Evolutionary conservation across 2,888 invertebrate species (phyloP), one percentile per base, ranked within the genome.

Genomic region (Dynastes hyllus): DNA sequence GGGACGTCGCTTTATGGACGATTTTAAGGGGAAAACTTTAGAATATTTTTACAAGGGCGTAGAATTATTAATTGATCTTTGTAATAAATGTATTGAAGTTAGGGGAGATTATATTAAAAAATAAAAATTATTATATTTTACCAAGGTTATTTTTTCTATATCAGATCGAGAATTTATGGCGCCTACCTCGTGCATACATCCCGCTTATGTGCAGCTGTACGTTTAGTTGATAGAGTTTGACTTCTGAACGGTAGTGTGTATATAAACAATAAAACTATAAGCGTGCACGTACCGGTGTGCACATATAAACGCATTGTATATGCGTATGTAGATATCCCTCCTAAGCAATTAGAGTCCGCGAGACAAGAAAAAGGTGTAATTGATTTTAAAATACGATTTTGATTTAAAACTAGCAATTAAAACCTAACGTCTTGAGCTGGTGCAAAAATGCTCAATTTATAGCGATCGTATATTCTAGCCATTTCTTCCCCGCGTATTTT

Each of bases 351-450:
- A 6, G 37, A 29, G 37, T 16, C 37, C 53, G 11, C 50, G 16
- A 58, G 71, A 71, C 71, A 71, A 71, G 71, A 71, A 70, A 69
- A 61, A 61, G 70, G 61, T 69, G 78, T 78, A 78, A 78, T 78
- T 78, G 78, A 78, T 78, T 69, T 70, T 70, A 69, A 78, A 78
- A 69, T 78, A 78, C 63, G 78, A 69, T 78, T 78, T 69, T 78
- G 78, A 78, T 78, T 78, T 78, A 69, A 78, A 78, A 78, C 78
- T 70, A 45, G 70, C 78, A 78, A 78, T 78, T 78, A 78, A 78
- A 55, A 71, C 61, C 22, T 51, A 50, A 29, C 51, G 55, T 37
- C 55, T 55, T 55, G 8, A 70, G 69, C 29, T 13, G 53, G 51
- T 58, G 29, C 61, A 70, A 70, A 61, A 55, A 50, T 69, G 32